A percentile compares a stretch with the other conserved stretches of the same genome.
These are phyloP conservation scores for Formicarius rufipectus DNA, from an alignment of 2,113 vertebrate genomes.

Conservation along the genomic window DNA sequence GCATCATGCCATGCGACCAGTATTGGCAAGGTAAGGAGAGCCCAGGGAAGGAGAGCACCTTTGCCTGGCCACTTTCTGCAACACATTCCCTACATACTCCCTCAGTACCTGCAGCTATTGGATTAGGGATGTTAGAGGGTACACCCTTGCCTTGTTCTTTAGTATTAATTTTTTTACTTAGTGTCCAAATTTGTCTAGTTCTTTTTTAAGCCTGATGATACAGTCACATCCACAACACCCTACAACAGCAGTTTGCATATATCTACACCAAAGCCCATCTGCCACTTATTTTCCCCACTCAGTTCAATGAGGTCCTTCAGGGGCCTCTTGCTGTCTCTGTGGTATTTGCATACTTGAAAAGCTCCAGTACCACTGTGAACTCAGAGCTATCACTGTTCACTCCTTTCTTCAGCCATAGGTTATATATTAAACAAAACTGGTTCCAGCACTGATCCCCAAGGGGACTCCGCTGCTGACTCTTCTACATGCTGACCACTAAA, in stretches of 20 bases:
- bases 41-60: background rate
- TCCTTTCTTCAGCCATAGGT: background rate
- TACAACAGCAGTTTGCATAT: background rate
- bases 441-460: background rate
- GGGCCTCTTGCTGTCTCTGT: background rate
- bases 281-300: background rate
- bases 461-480: background rate
- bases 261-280: background rate
- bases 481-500: background rate
- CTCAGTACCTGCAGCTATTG: background rate
- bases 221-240: background rate
- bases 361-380: background rate
- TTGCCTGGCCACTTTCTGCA: background rate
- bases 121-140: background rate
- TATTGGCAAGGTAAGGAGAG: background rate
- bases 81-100: background rate
- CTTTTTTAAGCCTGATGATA: background rate
- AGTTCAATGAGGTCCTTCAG: background rate
- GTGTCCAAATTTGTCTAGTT: background rate
- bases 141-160: background rate
- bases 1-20: background rate
- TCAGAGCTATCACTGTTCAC: background rate
- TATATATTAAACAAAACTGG: background rate
- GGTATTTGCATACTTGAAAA: background rate
- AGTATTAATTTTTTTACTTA: background rate